Evolutionary conservation across 1,140 invertebrate genomes (phyloP).

Genomic region (Bilobella aurantiaca): DNA sequence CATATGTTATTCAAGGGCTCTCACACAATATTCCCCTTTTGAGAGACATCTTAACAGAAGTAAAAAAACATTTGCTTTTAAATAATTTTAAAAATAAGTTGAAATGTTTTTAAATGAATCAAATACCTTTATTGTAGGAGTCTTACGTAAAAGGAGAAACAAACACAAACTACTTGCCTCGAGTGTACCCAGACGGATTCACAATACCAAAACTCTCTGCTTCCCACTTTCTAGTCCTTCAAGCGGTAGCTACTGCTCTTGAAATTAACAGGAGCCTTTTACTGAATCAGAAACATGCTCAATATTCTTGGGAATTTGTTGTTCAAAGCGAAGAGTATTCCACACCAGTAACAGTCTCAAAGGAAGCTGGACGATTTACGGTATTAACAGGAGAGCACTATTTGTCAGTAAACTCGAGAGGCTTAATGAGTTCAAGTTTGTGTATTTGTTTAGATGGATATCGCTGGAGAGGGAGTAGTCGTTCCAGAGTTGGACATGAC

Average conservation of each 20-base stretch:
- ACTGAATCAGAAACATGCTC: slow-evolving; percentile 3
- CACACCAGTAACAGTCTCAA: slow-evolving; percentile 5
- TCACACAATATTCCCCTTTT: slow-evolving; percentile 61
- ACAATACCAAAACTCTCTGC: slow-evolving; percentile 19
- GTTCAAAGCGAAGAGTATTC: slow-evolving; percentile 17
- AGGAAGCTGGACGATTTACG: no score
- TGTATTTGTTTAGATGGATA: slow-evolving; percentile 14
- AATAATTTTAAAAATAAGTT: no score
- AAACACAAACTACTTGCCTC: slow-evolving; percentile 54
- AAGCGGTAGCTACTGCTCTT: slow-evolving; percentile 23
- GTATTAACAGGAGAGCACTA: no score
- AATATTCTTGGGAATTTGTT: slow-evolving; percentile 26
- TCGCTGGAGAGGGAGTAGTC: slow-evolving; percentile 21
- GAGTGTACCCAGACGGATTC: slow-evolving; percentile 45
- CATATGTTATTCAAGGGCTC: slow-evolving; percentile 59
- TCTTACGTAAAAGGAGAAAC: slow-evolving; percentile 48
- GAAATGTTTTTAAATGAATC: background rate
- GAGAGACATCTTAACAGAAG: slow-evolving; percentile 55
- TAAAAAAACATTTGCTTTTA: slow-evolving; percentile 24
- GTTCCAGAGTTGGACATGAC: slow-evolving; percentile 27
- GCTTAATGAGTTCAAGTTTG: slow-evolving; percentile 7
- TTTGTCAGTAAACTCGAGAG: no score
- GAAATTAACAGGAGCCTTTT: slow-evolving; percentile 19
- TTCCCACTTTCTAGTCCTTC: slow-evolving; percentile 18
- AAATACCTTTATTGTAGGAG: slow-evolving; percentile 8